Percentiles rank a stretch among this genome's conserved stretches.
Evolutionary conservation across 2,888 invertebrate species (phyloP).

Genomic region (Malthinus flaveolus): DNA sequence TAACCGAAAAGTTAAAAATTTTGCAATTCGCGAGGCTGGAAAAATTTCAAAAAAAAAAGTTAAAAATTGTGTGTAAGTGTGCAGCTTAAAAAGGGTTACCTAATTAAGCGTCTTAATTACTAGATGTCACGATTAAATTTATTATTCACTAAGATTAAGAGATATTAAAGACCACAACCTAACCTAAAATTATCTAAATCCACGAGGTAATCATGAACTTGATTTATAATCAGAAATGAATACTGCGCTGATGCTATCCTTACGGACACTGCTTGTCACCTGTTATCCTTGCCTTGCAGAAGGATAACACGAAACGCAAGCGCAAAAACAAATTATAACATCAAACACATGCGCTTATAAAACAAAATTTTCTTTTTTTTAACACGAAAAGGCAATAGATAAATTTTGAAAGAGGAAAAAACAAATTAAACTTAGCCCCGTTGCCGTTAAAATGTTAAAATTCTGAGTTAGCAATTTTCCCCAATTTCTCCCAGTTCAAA

Average conservation of each 20-base stretch:
- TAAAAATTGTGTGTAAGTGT: no score
- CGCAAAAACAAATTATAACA: slow-evolving; percentile 17
- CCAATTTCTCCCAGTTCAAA: no score
- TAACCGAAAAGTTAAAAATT: background rate
- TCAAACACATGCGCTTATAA: slow-evolving; percentile 18
- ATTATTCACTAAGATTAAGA: no score
- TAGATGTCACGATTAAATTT: no score
- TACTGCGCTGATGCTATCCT: slow-evolving; percentile 36
- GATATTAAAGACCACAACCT: background rate
- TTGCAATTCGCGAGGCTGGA: no score
- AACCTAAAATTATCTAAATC: slow-evolving; percentile 8
- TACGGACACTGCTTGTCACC: slow-evolving; percentile 38
- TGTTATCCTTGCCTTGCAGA: slow-evolving; percentile 27
- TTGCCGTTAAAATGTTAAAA: no score
- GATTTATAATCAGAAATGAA: slow-evolving; percentile 9
- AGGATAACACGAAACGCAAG: slow-evolving; percentile 20
- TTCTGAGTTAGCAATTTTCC: no score
- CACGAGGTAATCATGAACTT: slow-evolving; percentile 18
- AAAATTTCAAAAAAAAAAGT: no score
- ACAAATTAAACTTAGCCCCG: no score
- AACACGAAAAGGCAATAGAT: background rate
- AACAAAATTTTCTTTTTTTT: background rate
- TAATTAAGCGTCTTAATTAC: no score
- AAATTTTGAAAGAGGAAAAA: no score
- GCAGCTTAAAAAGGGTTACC: no score